These are phyloP conservation scores for Cichladusa arquata DNA, from an alignment of 2,113 vertebrate genomes.

Conservation along the genomic window DNA sequence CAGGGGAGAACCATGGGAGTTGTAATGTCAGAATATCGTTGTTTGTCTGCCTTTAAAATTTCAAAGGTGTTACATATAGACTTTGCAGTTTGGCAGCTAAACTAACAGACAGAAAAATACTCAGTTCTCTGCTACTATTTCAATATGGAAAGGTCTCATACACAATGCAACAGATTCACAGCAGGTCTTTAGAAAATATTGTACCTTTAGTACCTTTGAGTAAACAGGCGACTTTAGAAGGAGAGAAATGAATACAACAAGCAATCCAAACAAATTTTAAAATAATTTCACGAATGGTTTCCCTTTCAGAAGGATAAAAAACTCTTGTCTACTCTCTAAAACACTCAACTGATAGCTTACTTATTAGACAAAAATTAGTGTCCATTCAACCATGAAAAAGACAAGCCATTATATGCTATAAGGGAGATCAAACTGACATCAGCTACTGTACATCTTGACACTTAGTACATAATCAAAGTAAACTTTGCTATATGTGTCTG, in stretches of 20 bases:
- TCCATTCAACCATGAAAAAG: conserved; percentile 66
- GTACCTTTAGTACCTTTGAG: not conserved
- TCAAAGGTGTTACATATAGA: not conserved
- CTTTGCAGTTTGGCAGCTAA: not conserved
- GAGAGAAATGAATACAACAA: conserved; percentile 46
- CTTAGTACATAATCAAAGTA: conserved; percentile 71
- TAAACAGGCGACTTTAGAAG: conserved; percentile 35
- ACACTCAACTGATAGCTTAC: conserved; percentile 66
- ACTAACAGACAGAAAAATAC: not conserved
- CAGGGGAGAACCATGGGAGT: not conserved
- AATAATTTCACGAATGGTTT: conserved; percentile 70
- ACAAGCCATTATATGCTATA: conserved; percentile 65
- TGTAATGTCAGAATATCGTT: not conserved
- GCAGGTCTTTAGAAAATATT: conserved; percentile 40
- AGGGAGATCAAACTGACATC: conserved; percentile 66
- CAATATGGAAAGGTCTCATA: conserved; percentile 31
- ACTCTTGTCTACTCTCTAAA: conserved; percentile 47
- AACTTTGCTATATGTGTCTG: conserved; percentile 61
- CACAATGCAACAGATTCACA: conserved; percentile 38
- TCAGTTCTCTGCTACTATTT: conserved; percentile 4
- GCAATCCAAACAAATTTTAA: conserved; percentile 67
- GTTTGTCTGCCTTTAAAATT: not conserved
- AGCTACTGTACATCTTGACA: conserved; percentile 68
- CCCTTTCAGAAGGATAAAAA: conserved; percentile 64
- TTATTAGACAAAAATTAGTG: conserved; percentile 76